phyloP scores from a whole-genome alignment of 1,140 invertebrate genomes.

The Metopolophium dirhodum region DNA sequence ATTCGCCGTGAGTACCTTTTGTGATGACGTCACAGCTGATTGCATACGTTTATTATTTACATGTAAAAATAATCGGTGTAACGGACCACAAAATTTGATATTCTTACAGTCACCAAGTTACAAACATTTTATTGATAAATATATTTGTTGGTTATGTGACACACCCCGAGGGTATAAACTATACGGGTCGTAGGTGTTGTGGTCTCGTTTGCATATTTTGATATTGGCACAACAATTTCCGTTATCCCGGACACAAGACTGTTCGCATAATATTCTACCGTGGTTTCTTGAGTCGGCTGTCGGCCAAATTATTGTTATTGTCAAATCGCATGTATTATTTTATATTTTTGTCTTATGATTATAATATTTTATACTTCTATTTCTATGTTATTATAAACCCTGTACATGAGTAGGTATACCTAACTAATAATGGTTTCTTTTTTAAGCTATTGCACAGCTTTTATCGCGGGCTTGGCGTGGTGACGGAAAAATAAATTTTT shows the following conservation, averaged over 20 bases:
- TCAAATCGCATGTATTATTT: background rate
- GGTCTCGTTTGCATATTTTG: background rate
- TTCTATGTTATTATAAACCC: background rate
- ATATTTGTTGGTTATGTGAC: background rate
- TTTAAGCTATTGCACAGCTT: too few species aligned
- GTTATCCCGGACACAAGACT: background rate
- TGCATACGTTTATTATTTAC: background rate
- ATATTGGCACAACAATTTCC: background rate
- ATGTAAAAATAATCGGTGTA: background rate
- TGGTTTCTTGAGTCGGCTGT: background rate
- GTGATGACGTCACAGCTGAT: background rate
- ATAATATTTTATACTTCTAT: background rate
- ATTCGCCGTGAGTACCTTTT: background rate
- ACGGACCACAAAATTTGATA: background rate
- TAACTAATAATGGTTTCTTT: too few species aligned
- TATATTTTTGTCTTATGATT: background rate
- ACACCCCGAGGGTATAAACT: background rate
- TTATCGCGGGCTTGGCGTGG: too few species aligned
- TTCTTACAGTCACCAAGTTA: background rate
- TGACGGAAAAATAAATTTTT: too few species aligned
- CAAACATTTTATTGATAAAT: background rate
- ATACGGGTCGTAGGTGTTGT: background rate
- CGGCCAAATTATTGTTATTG: background rate
- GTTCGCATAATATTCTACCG: background rate
- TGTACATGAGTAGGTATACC: background rate